phyloP scores from a whole-genome alignment of 2,888 invertebrate species.

The Lycaena phlaeas region DNA sequence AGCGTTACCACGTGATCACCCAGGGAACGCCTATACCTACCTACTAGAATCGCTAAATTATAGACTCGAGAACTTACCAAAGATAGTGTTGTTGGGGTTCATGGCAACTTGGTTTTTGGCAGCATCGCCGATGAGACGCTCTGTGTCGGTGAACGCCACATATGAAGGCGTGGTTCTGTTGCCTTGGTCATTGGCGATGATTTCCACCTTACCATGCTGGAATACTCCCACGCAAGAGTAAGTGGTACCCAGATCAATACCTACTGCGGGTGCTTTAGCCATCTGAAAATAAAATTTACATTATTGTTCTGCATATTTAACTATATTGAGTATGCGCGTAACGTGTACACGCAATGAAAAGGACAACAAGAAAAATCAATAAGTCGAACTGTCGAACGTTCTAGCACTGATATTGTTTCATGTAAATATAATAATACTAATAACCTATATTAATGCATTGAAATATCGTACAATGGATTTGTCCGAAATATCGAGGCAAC shows the following conservation, averaged over 20 bases:
- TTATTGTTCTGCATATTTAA: too few relatives aligned
- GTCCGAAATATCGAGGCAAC: too few relatives aligned
- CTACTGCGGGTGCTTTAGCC: conserved; percentile 88
- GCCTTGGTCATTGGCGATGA: conserved; percentile 92
- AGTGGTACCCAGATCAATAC: conserved; percentile 97
- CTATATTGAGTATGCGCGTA: too few relatives aligned
- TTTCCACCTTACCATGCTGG: conserved; percentile 92
- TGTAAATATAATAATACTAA: too few relatives aligned
- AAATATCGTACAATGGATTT: too few relatives aligned
- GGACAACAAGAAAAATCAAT: conserved; percentile 1
- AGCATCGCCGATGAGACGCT: conserved; percentile 87
- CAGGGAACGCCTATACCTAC: neutral
- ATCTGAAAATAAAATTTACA: conserved; percentile 48
- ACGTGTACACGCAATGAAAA: neutral
- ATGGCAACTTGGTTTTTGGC: conserved; percentile 89
- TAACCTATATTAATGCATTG: too few relatives aligned
- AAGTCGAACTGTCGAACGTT: neutral
- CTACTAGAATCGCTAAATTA: neutral
- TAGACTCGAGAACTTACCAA: conserved; percentile 72
- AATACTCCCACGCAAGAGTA: conserved; percentile 96
- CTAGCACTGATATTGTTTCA: conserved; percentile 4
- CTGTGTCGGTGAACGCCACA: conserved; percentile 89
- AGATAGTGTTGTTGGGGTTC: conserved; percentile 91
- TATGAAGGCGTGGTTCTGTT: conserved; percentile 90
- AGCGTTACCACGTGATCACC: too few relatives aligned